Conservation (phyloP, 2,113 vertebrate genomes). For the Pitta sordida region DNA sequence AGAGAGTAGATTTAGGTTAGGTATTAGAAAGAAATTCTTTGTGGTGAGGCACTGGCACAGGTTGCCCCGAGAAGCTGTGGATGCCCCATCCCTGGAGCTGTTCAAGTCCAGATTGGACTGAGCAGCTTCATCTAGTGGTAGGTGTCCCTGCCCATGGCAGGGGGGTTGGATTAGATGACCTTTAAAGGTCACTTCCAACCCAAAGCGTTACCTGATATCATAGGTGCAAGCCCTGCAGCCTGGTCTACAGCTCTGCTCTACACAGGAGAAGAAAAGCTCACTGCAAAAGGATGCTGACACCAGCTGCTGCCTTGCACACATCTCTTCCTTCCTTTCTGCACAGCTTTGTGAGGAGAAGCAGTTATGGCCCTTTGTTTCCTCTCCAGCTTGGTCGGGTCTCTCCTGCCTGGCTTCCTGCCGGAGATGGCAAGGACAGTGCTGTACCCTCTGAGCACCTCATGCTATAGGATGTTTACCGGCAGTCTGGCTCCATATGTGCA, state of each 20-base stretch:
- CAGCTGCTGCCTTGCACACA: not conserved
- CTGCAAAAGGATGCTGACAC: not conserved
- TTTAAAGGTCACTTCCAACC: not conserved
- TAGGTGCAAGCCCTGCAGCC: not conserved
- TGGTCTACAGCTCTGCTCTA: not conserved
- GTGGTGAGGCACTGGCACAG: not conserved
- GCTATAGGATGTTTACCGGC: fast-evolving
- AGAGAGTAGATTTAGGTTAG: not conserved
- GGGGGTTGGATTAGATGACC: not conserved
- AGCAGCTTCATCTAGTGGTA: not conserved
- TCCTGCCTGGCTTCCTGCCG: not conserved
- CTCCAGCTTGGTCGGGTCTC: fast-evolving
- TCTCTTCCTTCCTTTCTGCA: not conserved
- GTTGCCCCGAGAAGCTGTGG: not conserved
- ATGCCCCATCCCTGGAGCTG: not conserved
- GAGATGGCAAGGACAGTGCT: not conserved
- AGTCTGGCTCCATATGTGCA: not conserved
- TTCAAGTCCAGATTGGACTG: not conserved
- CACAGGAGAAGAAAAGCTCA: not conserved
- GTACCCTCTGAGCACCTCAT: not conserved
- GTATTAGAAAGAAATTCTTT: not conserved
- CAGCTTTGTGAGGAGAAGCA: not conserved
- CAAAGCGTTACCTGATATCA: not conserved
- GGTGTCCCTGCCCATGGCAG: not conserved
- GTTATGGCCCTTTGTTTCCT: not conserved